Percentiles rank a stretch among this genome's conserved stretches.
phyloP scores from a whole-genome alignment of 2,888 invertebrate genomes.

The Thecocarcelia acutangulata region DNA sequence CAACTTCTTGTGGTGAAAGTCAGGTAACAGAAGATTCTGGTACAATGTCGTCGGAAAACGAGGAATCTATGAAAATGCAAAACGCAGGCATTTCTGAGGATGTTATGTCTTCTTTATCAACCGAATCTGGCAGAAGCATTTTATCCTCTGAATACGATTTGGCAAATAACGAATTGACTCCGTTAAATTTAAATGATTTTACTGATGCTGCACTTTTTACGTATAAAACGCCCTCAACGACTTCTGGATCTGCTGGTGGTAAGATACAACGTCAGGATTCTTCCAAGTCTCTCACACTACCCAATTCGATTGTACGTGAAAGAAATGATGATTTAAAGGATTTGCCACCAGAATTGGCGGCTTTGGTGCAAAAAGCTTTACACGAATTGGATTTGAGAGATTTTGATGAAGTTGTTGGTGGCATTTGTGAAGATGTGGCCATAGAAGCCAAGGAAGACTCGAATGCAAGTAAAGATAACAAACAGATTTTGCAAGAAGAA shows the following conservation, averaged over 20 bases:
- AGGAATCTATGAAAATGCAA: conserved; percentile 74
- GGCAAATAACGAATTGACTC: conserved; percentile 70
- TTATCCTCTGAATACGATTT: conserved; percentile 80
- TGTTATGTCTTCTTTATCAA: conserved; percentile 78
- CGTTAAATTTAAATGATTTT: conserved; percentile 72
- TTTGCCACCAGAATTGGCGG: conserved; percentile 84
- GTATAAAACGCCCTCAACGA: conserved; percentile 75
- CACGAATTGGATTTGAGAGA: conserved; percentile 81
- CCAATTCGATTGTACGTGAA: conserved; percentile 78
- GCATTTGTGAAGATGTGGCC: conserved; percentile 59
- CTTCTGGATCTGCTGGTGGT: conserved; percentile 76
- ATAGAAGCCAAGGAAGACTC: conserved; percentile 57
- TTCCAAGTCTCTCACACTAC: conserved; percentile 69
- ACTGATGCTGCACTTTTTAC: conserved; percentile 73
- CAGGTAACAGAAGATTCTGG: conserved; percentile 81
- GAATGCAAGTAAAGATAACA: conserved; percentile 11
- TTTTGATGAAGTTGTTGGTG: conserved; percentile 76
- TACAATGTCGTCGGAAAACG: conserved; percentile 76
- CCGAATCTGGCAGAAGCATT: conserved; percentile 79
- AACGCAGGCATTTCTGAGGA: conserved; percentile 76
- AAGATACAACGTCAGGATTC: conserved; percentile 64
- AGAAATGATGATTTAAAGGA: conserved; percentile 82
- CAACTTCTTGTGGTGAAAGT: conserved; percentile 75
- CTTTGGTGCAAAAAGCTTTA: conserved; percentile 84
- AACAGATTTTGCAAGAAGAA: conserved; percentile 54